Evolutionary conservation across 2,797 vertebrate genomes (phyloP).

Genomic region (Lithobates pipiens): DNA sequence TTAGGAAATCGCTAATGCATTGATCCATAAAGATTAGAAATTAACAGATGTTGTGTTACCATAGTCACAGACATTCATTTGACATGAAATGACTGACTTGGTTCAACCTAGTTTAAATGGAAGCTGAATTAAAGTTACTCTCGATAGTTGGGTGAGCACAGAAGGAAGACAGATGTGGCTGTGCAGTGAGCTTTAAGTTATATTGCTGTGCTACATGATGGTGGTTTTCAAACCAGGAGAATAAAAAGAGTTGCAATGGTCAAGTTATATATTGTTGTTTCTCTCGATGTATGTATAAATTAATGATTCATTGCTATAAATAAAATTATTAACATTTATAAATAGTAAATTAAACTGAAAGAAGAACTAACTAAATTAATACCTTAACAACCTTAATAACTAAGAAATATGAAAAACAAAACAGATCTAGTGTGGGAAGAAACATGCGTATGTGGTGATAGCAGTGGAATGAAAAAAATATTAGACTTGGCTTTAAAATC

Average conservation of each 20-base stretch:
- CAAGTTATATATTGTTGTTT: background rate
- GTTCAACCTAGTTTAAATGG: slow-evolving; percentile 46
- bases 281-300: background rate
- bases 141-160: slow-evolving; percentile 39
- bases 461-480: too few species aligned
- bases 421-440: background rate
- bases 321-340: background rate
- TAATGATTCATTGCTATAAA: background rate
- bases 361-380: too few species aligned
- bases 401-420: background rate
- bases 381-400: background rate
- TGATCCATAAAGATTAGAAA: slow-evolving; percentile 57
- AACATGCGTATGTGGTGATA: background rate
- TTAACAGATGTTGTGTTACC: slow-evolving; percentile 52
- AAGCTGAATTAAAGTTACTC: slow-evolving; percentile 45
- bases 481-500: too few species aligned
- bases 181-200: background rate
- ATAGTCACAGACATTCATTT: slow-evolving; percentile 45
- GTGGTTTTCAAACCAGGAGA: background rate
- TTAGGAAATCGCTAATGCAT: slow-evolving; percentile 51
- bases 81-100: slow-evolving; percentile 46
- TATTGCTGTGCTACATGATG: background rate
- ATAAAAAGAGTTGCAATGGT: background rate
- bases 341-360: background rate
- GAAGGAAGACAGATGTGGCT: slow-evolving; percentile 51